phyloP scores from a whole-genome alignment of 30 jellyfish, hydroid and myxozoan genomes.

The Catostylus mosaicus region DNA sequence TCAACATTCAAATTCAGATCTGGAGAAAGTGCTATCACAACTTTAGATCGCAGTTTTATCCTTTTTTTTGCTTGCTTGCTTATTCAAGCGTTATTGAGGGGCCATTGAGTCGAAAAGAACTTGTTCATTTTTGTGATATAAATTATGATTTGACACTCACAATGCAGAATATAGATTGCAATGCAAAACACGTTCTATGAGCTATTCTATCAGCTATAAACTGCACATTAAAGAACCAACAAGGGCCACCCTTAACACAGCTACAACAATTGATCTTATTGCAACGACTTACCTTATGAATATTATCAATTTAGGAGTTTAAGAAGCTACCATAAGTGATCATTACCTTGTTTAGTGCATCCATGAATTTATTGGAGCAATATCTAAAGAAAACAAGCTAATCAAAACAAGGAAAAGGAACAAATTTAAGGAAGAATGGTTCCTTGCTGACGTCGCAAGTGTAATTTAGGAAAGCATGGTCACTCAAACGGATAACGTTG shows the following conservation, averaged over 20 bases:
- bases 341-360: neutral
- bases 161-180: neutral
- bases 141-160: neutral
- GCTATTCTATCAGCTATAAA: conserved; percentile 22
- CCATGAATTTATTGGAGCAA: conserved; percentile 11
- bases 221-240: neutral
- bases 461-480: conserved; percentile 5
- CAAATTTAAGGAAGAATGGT: neutral
- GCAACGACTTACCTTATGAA: conserved; percentile 4
- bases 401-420: conserved; percentile 19
- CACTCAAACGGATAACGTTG: neutral
- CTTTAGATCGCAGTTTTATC: too few species aligned
- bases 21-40: too few species aligned
- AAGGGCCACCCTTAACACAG: conserved; percentile 6
- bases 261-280: conserved; percentile 22
- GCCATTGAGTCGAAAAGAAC: too few species aligned
- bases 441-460: neutral
- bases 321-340: neutral
- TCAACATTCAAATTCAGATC: too few species aligned
- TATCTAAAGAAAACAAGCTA: conserved; percentile 10
- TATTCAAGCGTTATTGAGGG: too few species aligned
- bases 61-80: too few species aligned
- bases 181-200: conserved; percentile 6
- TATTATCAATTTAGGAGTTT: neutral
- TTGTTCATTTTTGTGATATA: neutral